Percentiles rank a stretch among this genome's conserved stretches.
These are phyloP conservation scores for Platorchestia sp. DNA, from an alignment of 1,140 invertebrate genomes.

Conservation along the genomic window DNA sequence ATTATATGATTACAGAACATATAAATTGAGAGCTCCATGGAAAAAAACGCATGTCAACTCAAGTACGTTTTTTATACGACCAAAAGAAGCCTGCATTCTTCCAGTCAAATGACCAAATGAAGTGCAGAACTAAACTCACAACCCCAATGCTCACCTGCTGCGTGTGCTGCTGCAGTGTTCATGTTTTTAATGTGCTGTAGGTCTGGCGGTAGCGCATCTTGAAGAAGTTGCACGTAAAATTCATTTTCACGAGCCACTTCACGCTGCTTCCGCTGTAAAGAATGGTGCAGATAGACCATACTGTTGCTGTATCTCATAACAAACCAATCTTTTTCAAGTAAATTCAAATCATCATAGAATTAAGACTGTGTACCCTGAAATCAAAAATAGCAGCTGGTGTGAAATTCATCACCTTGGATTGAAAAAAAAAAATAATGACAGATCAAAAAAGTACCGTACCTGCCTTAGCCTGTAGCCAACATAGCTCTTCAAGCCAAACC, in stretches of 20 bases:
- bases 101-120: too few relatives aligned
- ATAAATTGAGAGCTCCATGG: too few relatives aligned
- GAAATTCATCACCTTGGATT: too few relatives aligned
- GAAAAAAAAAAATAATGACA: too few relatives aligned
- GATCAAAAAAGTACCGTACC: slow-evolving; percentile 71
- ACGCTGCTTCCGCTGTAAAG: slow-evolving; percentile 85
- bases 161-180: slow-evolving; percentile 53
- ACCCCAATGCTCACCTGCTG: slow-evolving; percentile 17
- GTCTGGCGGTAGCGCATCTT: slow-evolving; percentile 85
- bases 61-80: too few relatives aligned
- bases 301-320: background rate
- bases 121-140: too few relatives aligned
- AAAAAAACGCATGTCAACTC: too few relatives aligned
- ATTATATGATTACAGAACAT: too few relatives aligned
- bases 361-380: too few relatives aligned
- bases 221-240: slow-evolving; percentile 93
- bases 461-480: slow-evolving; percentile 88
- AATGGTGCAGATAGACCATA: slow-evolving; percentile 60
- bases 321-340: background rate
- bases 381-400: too few relatives aligned
- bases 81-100: too few relatives aligned
- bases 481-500: slow-evolving; percentile 96
- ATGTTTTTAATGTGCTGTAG: slow-evolving; percentile 60
- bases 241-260: slow-evolving; percentile 96
- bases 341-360: background rate